Evolutionary conservation across 2,113 vertebrate genomes (phyloP), one percentile per base, ranked within the genome.

Genomic region (Amia ocellicauda): DNA sequence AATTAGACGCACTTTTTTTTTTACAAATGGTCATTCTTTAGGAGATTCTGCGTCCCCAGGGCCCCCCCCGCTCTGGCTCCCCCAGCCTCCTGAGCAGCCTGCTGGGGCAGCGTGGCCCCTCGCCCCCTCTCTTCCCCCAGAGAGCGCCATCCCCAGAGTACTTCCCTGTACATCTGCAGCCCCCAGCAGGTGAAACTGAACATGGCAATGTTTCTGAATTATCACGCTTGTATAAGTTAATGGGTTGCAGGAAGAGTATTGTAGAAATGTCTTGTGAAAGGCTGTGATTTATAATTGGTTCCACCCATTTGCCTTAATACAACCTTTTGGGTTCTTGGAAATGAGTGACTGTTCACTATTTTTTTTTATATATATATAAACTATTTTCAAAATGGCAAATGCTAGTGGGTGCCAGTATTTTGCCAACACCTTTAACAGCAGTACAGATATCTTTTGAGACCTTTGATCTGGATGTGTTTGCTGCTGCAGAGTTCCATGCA

Each of bases 61-160:
- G 87, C 66, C 79, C 84, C 63, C 80, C 78, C 66, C 90, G 87
- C 66, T 87, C 90, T 59, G 67, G 80, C 71, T 93, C 94, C 10
- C 92, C 94, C 0, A 85, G 77, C 43, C 86, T 93, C 40, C 73
- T 96, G 43, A 85, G 89, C 71, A 90, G 90, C 69, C 80, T 98
- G 71, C 85, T 97, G 67, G 84, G 83, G 24, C 94, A 95, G 19
- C 91, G 94, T 62, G 88, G 86, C 28, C 87, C 93, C 0, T 96
- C 96, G 27, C 94, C 89, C n/a, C 92, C 93, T 1, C 86, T 92
- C 36, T 98, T 94, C 74, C 87, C 92, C 22, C 82, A 92, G 16
- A 90, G 93, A 71, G 87, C 93, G 2, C 87, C 91, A 7, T 93
- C 94, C 0, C 93, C 93, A 0, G 96, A 99, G 69, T 98, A 93